A percentile compares a stretch with the other conserved stretches of the same genome.
These are phyloP conservation scores for Trichopoda pennipes DNA, from an alignment of 2,888 invertebrate genomes.

Conservation along the genomic window DNA sequence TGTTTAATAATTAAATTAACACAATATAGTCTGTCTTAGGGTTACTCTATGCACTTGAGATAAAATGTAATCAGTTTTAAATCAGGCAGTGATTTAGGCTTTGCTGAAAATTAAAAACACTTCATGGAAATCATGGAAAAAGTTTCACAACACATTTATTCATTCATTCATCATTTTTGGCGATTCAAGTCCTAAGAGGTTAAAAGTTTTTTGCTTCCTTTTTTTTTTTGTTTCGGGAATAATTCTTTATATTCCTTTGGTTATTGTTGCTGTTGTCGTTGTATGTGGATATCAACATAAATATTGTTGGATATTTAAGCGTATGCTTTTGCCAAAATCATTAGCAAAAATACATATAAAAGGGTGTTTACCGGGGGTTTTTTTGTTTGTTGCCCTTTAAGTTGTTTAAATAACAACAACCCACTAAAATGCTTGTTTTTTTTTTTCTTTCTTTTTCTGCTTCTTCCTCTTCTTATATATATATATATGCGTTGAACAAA, in stretches of 20 bases:
- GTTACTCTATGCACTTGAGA: too few species aligned
- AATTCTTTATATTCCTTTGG: background rate
- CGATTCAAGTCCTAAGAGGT: background rate
- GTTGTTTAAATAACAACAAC: constrained; percentile 16
- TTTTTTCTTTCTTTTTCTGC: too few species aligned
- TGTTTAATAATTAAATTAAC: too few species aligned
- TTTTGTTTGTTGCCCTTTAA: constrained; percentile 7
- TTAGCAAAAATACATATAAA: constrained; percentile 27
- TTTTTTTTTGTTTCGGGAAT: background rate
- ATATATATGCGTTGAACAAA: background rate
- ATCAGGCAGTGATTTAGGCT: background rate
- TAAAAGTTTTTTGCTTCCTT: background rate
- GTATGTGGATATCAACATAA: constrained; percentile 26
- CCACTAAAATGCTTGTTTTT: background rate
- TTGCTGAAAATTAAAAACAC: background rate
- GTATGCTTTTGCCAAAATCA: constrained; percentile 60
- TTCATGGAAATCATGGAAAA: background rate
- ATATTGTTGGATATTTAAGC: constrained; percentile 54
- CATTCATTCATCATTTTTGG: constrained; percentile 27
- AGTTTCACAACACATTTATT: background rate
- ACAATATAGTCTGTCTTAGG: too few species aligned
- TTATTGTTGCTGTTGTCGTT: background rate
- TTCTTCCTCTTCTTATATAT: background rate
- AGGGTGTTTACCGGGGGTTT: constrained; percentile 36
- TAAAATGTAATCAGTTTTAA: background rate